Evolutionary conservation across 1,140 invertebrate species (phyloP).

Genomic region (Pygmarrhopalites habei): DNA sequence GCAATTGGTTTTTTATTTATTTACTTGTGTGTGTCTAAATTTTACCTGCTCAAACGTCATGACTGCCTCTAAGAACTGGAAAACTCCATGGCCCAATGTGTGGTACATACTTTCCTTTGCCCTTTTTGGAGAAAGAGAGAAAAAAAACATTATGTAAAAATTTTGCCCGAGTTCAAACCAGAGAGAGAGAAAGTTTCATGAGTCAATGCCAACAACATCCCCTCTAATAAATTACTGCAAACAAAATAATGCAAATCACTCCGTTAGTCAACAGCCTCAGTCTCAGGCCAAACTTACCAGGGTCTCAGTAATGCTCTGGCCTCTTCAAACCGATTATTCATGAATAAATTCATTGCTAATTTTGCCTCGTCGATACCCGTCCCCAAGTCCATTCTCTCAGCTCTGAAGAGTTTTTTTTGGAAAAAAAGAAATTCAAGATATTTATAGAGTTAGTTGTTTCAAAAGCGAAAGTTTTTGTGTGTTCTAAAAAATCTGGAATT

Average conservation of each 20-base stretch:
- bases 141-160: background rate
- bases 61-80: conserved; percentile 84
- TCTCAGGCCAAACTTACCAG: conserved; percentile 58
- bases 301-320: conserved; percentile 66
- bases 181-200: background rate
- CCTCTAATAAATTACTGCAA: background rate
- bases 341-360: conserved; percentile 68
- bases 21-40: no score
- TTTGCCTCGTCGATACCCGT: conserved; percentile 60
- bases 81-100: conserved; percentile 78
- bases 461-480: no score
- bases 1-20: no score
- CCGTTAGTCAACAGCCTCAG: no score
- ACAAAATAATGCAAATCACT: no score
- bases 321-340: conserved; percentile 80
- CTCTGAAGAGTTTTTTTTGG: conserved; percentile 20
- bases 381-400: conserved; percentile 51
- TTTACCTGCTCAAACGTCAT: conserved; percentile 83
- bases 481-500: no score
- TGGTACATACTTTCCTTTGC: conserved; percentile 81
- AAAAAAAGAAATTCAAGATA: no score
- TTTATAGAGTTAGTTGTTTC: no score
- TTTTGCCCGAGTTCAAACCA: no score
- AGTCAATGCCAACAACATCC: no score
- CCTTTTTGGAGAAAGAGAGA: conserved; percentile 48